Base-by-base conservation (phyloP, 2,113 vertebrate genomes). In the Scophthalmus maximus region DNA sequence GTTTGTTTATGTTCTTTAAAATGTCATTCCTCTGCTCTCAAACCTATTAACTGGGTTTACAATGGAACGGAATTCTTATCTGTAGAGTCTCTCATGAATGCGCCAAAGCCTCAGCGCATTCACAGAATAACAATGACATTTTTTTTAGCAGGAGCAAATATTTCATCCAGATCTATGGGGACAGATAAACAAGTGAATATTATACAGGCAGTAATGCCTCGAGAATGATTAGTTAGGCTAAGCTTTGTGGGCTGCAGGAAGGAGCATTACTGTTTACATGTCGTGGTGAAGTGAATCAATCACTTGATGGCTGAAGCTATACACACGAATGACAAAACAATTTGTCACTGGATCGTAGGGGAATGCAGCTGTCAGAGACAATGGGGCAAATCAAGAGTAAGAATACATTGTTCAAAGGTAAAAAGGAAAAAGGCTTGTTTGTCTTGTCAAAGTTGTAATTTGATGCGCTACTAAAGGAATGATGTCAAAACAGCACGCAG, bases 1-100 rank as follows among this genome's bases (percentile, higher is more conserved):
- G 85, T 88, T 85, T 85, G 72, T 87, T 87, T 85, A 74, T 83
- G 75, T 84, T 88, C 81, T 87, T 82, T 81, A 83, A 90, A 90
- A 89, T 86, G 87, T 85, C 82, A 86, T 65, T 87, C 65, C 63
- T 67, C 73, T 71, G 32, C 42, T 70, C 58, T 68, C 74, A 73
- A 76, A 72, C 69, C 76, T 57, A 82, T 87, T 80, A 88, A 87
- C 73, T 67, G 50, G 36, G 56, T 73, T 76, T 78, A 73, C 79
- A 84, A 69, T 58, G 62, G 66, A 88, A 68, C 49, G 57, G 70
- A 78, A 79, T 81, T 79, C 60, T 87, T 90, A 90, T 89, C 87
- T 78, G 49, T 44, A 25, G 42, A 27, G 55, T 47, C 36, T 73
- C 74, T 82, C 58, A 25, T 79, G 79, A 89, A 86, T 84, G 73